Evolutionary conservation across 2,113 vertebrate species (phyloP).

Genomic region (Eudyptes chrysolophus): DNA sequence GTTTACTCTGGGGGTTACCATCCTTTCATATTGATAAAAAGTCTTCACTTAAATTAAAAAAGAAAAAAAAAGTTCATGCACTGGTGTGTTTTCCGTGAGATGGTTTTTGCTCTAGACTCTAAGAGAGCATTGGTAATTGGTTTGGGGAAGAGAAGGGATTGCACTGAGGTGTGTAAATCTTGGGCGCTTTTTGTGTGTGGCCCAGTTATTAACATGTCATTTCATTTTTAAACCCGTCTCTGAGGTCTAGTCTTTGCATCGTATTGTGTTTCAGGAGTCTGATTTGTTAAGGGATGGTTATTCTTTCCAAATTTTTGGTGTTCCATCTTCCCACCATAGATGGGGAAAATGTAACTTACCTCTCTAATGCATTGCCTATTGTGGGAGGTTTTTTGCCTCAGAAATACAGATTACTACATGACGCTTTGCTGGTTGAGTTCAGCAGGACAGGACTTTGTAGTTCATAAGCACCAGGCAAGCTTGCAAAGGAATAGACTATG

Average conservation of each 20-base stretch:
- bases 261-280: neutral
- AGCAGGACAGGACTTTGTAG: neutral
- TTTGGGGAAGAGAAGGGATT: neutral
- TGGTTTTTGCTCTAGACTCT: neutral
- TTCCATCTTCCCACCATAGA: neutral
- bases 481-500: neutral
- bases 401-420: neutral
- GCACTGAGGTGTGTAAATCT: neutral
- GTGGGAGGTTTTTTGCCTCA: neutral
- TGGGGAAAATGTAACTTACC: neutral
- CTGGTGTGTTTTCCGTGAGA: neutral
- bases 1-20: constrained; percentile 66
- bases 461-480: neutral
- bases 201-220: neutral
- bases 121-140: neutral
- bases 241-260: neutral
- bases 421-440: neutral
- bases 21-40: constrained; percentile 66
- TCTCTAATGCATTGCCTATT: neutral
- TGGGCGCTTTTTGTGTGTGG: neutral
- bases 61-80: neutral
- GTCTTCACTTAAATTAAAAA: constrained; percentile 9
- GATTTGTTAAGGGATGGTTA: neutral
- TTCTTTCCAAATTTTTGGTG: neutral
- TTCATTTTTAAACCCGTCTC: neutral